These are phyloP conservation scores for Tringa solitaria DNA, from an alignment of 2,113 vertebrate species.

Conservation along the genomic window DNA sequence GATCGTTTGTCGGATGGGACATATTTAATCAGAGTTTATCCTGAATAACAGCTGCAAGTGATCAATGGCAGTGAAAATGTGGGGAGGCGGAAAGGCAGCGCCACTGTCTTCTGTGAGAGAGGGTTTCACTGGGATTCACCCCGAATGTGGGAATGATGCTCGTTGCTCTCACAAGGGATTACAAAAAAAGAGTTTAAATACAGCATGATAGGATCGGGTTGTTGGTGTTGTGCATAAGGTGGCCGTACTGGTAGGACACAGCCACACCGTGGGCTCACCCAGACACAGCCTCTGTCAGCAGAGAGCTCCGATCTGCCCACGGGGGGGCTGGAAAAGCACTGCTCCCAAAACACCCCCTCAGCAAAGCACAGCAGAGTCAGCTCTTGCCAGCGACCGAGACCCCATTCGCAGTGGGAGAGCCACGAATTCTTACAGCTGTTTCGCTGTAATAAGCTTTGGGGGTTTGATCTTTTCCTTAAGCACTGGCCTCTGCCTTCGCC, in stretches of 20 bases:
- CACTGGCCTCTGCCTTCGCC: not conserved
- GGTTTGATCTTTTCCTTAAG: not conserved
- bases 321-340: not conserved
- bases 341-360: not conserved
- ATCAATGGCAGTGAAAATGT: accelerated
- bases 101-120: not conserved
- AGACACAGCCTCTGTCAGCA: not conserved
- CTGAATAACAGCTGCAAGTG: not conserved
- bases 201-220: not conserved
- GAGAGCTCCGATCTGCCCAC: not conserved
- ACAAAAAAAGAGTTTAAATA: not conserved
- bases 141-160: accelerated
- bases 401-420: not conserved
- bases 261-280: not conserved
- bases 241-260: not conserved
- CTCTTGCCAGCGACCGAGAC: not conserved
- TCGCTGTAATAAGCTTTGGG: slow-evolving; percentile 19
- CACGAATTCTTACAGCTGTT: not conserved
- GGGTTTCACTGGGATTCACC: not conserved
- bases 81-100: not conserved
- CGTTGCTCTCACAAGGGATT: not conserved
- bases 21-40: not conserved
- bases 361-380: not conserved
- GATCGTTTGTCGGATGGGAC: not conserved
- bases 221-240: not conserved